Evolutionary conservation across 2,113 vertebrate genomes (phyloP), one percentile per base, ranked within the genome.

Genomic region (Pollimyrus isidori): DNA sequence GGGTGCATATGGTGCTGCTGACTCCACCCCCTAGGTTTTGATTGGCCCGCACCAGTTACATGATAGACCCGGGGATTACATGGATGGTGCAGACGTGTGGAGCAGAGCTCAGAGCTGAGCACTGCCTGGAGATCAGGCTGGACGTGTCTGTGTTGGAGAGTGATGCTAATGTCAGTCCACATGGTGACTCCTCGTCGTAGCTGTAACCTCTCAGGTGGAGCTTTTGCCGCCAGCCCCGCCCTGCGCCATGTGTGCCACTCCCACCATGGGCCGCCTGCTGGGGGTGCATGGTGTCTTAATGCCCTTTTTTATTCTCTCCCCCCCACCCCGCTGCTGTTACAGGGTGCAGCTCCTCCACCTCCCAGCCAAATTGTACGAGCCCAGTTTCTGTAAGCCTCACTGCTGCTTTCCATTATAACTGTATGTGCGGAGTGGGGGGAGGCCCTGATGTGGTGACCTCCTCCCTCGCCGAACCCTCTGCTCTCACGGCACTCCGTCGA

Each of bases 311-410:
- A 92, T 93, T 89, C 56, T 90, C 19, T 62, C 19, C 5, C 89
- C 91, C 89, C 88, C 73, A 92, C 53, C 94, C 62, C 88, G 92
- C 96, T 97, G 91, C 95, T 95, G 92, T 97, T 97, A 95, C 96
- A 98, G 97, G 97, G 95, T 95, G 96, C 96, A 95, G 96, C 95
- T 94, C 95, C 95, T 93, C 96, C 96, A 95, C 96, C 95, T 94
- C 96, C 97, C 94, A 96, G 96, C 94, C 97, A 97, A 97, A 97
- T 97, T 97, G 97, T 99, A 98, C 96, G 98, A 97, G 95, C 95
- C 96, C 96, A 95, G 92, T 97, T 92, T 97, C 95, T 97, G 95
- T 97, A 96, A 96, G 95, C 93, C 94, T 96, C 94, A 95, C 95
- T 96, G 94, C 95, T 96, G 95, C 94, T 96, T 96, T 94, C 92